These are phyloP conservation scores for Gallinago media DNA, from an alignment of 2,113 vertebrate species.

Conservation along the genomic window DNA sequence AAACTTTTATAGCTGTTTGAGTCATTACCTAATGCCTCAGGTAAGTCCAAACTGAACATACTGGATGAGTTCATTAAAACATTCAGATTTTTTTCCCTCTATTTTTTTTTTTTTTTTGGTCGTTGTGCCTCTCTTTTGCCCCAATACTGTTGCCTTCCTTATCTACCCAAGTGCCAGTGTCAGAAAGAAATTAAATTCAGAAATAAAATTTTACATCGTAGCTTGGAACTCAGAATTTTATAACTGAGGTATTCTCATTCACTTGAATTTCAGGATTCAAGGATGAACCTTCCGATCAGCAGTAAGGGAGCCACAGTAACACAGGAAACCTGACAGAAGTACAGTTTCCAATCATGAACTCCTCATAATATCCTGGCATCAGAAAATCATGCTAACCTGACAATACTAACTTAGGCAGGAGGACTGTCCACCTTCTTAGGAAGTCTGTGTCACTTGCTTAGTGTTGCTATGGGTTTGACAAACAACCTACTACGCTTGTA, in stretches of 20 bases:
- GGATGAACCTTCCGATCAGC: neutral
- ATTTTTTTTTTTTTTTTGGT: neutral
- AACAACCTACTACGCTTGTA: neutral
- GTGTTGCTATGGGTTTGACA: neutral
- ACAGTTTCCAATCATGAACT: neutral
- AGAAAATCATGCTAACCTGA: neutral
- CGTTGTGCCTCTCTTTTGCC: neutral
- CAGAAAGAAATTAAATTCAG: neutral
- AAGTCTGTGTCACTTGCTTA: neutral
- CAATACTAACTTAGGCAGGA: neutral
- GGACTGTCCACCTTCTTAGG: neutral
- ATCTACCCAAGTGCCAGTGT: neutral
- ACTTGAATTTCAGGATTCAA: neutral
- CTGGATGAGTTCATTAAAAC: neutral
- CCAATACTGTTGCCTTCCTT: neutral
- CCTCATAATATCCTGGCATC: neutral
- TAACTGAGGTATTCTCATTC: neutral
- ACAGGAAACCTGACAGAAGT: neutral
- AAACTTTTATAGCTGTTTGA: neutral
- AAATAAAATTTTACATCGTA: neutral
- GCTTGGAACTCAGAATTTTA: neutral
- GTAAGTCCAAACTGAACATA: neutral
- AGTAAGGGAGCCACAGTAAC: neutral
- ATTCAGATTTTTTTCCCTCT: fast-evolving
- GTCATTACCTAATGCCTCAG: neutral